These are phyloP conservation scores for Dasyornis broadbenti DNA, from an alignment of 2,113 vertebrate genomes.

Conservation along the genomic window DNA sequence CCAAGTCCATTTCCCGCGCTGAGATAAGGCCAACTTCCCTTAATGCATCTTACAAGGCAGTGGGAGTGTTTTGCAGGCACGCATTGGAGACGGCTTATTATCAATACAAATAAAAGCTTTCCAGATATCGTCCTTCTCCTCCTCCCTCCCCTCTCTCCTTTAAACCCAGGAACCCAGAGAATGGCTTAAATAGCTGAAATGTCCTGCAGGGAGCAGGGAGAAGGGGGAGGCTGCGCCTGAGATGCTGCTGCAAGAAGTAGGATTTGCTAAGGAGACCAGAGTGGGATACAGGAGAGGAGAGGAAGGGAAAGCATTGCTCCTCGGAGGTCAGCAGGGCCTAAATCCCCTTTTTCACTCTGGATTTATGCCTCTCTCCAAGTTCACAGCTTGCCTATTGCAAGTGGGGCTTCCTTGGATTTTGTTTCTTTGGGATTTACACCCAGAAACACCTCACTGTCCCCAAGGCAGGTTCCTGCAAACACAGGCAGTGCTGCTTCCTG, in stretches of 20 bases:
- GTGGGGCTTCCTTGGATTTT: not conserved
- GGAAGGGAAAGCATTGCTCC: not conserved
- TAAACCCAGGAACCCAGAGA: not conserved
- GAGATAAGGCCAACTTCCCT: slow-evolving; percentile 28
- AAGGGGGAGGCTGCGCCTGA: not conserved
- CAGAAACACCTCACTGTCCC: not conserved
- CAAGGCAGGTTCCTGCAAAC: not conserved
- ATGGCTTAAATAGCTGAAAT: not conserved
- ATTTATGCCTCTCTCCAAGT: not conserved
- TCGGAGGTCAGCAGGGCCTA: fast-evolving
- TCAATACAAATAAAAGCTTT: slow-evolving; percentile 24
- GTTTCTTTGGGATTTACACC: not conserved
- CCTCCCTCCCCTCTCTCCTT: not conserved
- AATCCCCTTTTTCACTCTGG: not conserved
- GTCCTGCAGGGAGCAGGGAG: not conserved
- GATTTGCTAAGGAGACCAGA: not conserved
- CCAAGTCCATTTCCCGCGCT: slow-evolving; percentile 21
- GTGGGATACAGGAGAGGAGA: not conserved
- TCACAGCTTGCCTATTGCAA: not conserved
- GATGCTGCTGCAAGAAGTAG: not conserved
- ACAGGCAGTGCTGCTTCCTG: fast-evolving
- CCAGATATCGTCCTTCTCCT: not conserved
- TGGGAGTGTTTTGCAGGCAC: not conserved
- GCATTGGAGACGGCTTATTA: not conserved
- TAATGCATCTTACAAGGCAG: slow-evolving; percentile 7